Conservation (phyloP, 2,797 vertebrate species). For the Scolopax bukidnonensis region DNA sequence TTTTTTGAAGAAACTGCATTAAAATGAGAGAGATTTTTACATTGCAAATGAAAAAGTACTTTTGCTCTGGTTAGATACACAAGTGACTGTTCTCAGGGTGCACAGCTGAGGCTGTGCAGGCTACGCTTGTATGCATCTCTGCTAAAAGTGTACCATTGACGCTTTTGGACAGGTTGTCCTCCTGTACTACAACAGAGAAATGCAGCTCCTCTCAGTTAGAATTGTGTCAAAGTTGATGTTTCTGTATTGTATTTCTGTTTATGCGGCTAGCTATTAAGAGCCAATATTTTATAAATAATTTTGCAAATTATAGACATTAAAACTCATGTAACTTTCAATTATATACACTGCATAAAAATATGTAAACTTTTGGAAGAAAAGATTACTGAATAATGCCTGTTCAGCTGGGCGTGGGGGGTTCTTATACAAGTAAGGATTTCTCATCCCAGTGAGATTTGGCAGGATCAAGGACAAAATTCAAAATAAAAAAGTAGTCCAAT, state of each 20-base stretch:
- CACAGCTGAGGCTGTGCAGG: neutral
- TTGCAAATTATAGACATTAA: neutral
- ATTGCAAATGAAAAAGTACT: neutral
- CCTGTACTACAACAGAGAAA: neutral
- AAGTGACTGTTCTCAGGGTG: neutral
- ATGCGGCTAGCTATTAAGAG: neutral
- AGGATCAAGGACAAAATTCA: slow-evolving; percentile 20
- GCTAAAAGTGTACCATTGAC: neutral
- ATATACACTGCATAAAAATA: neutral
- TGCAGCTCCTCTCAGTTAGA: neutral
- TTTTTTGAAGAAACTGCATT: neutral
- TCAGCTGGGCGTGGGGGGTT: neutral
- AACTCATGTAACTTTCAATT: neutral
- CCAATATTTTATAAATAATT: neutral
- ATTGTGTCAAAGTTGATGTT: neutral
- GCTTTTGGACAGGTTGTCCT: neutral
- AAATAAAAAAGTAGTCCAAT: neutral
- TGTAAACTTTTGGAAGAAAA: neutral
- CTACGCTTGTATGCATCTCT: neutral
- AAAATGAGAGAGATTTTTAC: neutral
- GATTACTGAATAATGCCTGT: neutral
- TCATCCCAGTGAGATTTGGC: neutral
- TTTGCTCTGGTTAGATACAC: neutral
- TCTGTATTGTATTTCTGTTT: neutral
- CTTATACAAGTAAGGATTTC: neutral